Base-by-base conservation (phyloP, 2,888 invertebrate genomes). In the Monochamus alternatus region DNA sequence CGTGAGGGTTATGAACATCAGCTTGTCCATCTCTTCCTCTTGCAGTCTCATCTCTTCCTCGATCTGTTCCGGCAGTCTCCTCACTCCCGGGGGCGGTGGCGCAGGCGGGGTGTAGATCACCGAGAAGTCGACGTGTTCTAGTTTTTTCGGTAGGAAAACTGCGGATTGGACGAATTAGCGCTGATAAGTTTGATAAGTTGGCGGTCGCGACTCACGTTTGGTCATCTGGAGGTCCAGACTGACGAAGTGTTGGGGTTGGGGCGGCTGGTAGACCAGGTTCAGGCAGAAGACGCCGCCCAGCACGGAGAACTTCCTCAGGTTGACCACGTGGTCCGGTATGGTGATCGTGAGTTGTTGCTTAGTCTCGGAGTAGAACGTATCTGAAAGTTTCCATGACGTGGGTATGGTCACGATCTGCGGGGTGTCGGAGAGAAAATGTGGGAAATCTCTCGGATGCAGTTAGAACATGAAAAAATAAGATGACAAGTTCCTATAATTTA, bases 261-360 rank as follows among this genome's bases (percentile, higher is more conserved):
- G 94, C 0, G 96, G 96, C 14, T 95, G 95, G 68, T 92, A 90
- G 69, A 96, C 88, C 65, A 96, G 90, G 83, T 96, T 94, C 63
- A 96, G 88, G 80, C 93, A 92, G 76, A 93, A 93, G 0, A 96
- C 92, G 0, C 97, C 97, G 0, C 95, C 96, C 14, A 96, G 91
- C 69, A 96, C 92, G 0, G 90, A 91, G 86, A 93, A 95, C 85
- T 94, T 95, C 60, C 96, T 90, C 68, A 96, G 89, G 88, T 96
- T 96, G 0, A 96, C 86, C 84, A 94, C 93, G 0, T 92, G 91
- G 31, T 90, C 88, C 14, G 90, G 88, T 0, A 91, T 88, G 3
- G 89, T 85, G 0, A 84, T 85, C 30, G 81, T 80, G 62, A 91
- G 89, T 0, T 80, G 81, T 68, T 89, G 89, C 22, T 91, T 85